phyloP scores from a whole-genome alignment of 2,888 invertebrate genomes.

The Nematopogon swammerdamellus region DNA sequence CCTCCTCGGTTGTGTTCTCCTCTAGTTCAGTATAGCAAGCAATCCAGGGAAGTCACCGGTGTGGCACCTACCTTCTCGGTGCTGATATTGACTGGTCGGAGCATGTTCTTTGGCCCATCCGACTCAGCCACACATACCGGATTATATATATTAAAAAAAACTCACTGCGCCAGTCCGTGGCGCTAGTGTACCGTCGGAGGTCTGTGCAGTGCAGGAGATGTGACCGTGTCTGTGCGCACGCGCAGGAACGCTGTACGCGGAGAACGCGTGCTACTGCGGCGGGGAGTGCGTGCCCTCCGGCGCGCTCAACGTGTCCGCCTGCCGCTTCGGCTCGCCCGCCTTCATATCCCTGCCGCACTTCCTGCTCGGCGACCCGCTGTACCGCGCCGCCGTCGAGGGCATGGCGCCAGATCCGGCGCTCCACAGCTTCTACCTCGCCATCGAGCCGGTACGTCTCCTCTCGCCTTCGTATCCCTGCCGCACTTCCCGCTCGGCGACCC shows the following conservation, averaged over 20 bases:
- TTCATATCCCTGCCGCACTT: slow-evolving; percentile 86
- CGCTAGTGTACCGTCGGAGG: too few relatives aligned
- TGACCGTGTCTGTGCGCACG: too few relatives aligned
- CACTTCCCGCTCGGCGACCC: slow-evolving; percentile 69
- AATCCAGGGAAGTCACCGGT: too few relatives aligned
- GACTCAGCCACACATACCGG: too few relatives aligned
- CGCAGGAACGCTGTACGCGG: slow-evolving; percentile 57
- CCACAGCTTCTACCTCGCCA: slow-evolving; percentile 72
- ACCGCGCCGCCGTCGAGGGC: slow-evolving; percentile 63
- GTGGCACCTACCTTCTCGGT: too few relatives aligned
- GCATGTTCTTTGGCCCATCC: too few relatives aligned
- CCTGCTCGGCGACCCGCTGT: slow-evolving; percentile 68
- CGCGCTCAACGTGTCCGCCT: slow-evolving; percentile 73
- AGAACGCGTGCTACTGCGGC: slow-evolving; percentile 73
- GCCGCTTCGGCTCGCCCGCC: slow-evolving; percentile 77
- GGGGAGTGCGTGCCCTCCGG: slow-evolving; percentile 73
- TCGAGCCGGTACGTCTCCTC: slow-evolving; percentile 70
- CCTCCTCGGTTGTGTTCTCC: too few relatives aligned
- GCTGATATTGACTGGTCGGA: too few relatives aligned
- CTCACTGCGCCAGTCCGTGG: too few relatives aligned
- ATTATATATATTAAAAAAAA: too few relatives aligned
- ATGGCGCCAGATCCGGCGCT: slow-evolving; percentile 62
- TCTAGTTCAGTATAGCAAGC: too few relatives aligned
- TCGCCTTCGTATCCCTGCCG: slow-evolving; percentile 70
- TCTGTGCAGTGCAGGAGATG: too few relatives aligned